phyloP scores from a whole-genome alignment of 35 echinoderm and acorn worm species.

The Lytechinus variegatus region DNA sequence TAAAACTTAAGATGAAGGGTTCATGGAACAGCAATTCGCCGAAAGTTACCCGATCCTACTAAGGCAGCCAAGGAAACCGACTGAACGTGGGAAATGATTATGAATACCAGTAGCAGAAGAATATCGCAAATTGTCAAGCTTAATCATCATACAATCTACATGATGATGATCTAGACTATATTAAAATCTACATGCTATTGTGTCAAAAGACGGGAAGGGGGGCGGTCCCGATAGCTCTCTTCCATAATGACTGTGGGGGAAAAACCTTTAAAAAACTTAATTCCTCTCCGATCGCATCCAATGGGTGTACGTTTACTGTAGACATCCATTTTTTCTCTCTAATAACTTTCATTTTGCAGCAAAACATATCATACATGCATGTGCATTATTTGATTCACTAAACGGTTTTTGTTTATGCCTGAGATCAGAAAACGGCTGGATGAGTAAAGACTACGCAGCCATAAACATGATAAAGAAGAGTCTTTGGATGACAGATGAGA shows the following conservation, averaged over 20 bases:
- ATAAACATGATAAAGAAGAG: neutral
- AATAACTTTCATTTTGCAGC: too few relatives aligned
- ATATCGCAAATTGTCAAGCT: neutral
- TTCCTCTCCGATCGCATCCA: too few relatives aligned
- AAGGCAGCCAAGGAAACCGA: neutral
- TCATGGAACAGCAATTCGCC: neutral
- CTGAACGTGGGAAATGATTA: neutral
- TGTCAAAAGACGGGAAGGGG: too few relatives aligned
- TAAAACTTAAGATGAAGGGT: neutral
- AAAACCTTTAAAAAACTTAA: neutral
- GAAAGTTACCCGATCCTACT: neutral
- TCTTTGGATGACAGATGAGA: neutral
- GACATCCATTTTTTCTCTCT: neutral
- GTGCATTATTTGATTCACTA: too few relatives aligned
- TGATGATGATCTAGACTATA: too few relatives aligned
- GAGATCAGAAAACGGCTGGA: neutral
- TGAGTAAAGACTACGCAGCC: neutral
- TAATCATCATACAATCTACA: neutral
- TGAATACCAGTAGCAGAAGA: neutral
- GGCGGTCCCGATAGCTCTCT: too few relatives aligned
- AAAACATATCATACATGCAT: too few relatives aligned
- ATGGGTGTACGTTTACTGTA: neutral
- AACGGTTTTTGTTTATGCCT: neutral
- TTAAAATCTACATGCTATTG: too few relatives aligned
- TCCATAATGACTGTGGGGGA: neutral